phyloP scores from a whole-genome alignment of 2,888 invertebrate genomes.

The Leptura quadrifasciata region DNA sequence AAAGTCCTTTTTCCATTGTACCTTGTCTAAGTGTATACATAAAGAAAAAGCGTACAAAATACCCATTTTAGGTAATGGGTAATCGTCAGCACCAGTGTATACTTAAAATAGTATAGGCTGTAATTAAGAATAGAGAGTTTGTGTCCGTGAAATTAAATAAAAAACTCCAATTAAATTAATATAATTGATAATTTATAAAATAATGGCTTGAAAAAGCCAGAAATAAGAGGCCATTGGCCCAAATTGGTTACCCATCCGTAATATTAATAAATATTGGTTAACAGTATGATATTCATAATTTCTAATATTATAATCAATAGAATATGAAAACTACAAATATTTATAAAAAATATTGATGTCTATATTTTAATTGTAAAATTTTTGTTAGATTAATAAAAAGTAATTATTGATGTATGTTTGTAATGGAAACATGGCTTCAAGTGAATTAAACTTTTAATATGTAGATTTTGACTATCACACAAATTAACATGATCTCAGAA shows the following conservation, averaged over 20 bases:
- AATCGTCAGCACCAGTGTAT: background rate
- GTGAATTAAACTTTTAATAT: too few relatives aligned
- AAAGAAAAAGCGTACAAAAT: conserved; percentile 13
- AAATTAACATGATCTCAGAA: too few relatives aligned
- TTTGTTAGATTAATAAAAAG: too few relatives aligned
- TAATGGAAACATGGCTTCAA: too few relatives aligned
- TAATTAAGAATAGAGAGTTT: background rate
- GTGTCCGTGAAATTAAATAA: conserved; percentile 12
- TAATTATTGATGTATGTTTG: too few relatives aligned
- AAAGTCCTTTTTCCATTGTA: conserved; percentile 17
- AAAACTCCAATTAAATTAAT: conserved; percentile 9
- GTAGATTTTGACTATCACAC: too few relatives aligned
- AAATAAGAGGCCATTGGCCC: background rate
- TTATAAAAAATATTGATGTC: too few relatives aligned
- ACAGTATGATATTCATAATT: background rate
- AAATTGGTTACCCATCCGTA: background rate
- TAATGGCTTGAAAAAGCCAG: background rate
- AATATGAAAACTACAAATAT: too few relatives aligned
- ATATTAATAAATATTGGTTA: background rate
- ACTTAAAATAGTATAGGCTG: background rate
- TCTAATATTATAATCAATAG: background rate
- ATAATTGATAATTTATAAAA: conserved; percentile 1
- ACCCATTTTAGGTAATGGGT: conserved; percentile 16
- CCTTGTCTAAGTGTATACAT: background rate
- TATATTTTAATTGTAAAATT: too few relatives aligned